Base-by-base conservation (phyloP, 1,140 invertebrate species). In the Drosophila sp. region DNA sequence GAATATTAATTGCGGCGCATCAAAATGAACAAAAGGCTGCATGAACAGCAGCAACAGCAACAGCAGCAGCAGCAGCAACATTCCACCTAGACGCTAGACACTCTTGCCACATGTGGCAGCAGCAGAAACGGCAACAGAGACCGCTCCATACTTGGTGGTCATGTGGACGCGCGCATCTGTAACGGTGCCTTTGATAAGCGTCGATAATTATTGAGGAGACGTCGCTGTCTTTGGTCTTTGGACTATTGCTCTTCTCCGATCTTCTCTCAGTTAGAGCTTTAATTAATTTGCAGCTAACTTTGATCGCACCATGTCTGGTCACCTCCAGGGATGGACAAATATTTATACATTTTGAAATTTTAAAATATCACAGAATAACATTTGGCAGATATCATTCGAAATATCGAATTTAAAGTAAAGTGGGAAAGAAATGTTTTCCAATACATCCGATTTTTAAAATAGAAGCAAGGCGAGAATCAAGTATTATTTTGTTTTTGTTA, bases 1-100 rank as follows among this genome's bases (percentile, higher is more conserved):
- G 90, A 90, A 91, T 91, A 91, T 91, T 91, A 91, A 91, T 91
- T 91, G 87, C 90, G 82, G 74, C 86, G 89, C 83, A 82, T 67
- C 82, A 69, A 87, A 86, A 81, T 87, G 82, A 86, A 86, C 82
- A 86, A 86, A 84, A 78, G 74, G 77, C 80, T 54, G 59, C 53
- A 21, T 21, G 21, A 54, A 69, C 64, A 54, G 65, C 71, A 71
- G 16, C n/a, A n/a, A n/a, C 50, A 58, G 32, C 72, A 64, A 78
- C 36, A 66, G 25, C 65, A 56, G 25, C 27, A 34, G 25, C 64
- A 71, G 16, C 50, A 58, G 32, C 72, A 64, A 78, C 36, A 66
- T 61, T 62, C 57, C 50, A 61, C 21, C 66, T 69, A 61, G 56
- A 36, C 13, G 9, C 27, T 38, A 38, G 46, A n/a, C 41, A 8